Conservation (phyloP, 2,797 vertebrate genomes). For the Sebastes kiyomatsui region DNA sequence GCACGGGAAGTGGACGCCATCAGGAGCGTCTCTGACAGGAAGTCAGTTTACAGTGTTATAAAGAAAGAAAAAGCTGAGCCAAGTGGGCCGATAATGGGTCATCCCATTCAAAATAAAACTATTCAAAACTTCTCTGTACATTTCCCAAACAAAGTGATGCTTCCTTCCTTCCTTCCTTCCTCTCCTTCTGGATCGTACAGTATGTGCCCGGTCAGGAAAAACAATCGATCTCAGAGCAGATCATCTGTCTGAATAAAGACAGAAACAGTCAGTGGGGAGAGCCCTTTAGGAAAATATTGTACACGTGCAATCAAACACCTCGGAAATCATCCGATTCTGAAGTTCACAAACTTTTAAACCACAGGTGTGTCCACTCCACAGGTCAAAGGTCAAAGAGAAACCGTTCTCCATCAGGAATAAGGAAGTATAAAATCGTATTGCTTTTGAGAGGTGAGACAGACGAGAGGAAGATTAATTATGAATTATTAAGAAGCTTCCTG, state of each 20-base stretch:
- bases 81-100: not conserved
- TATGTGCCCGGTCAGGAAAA: constrained; percentile 49
- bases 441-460: constrained; percentile 9
- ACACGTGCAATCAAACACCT: not conserved
- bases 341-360: not conserved
- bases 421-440: constrained; percentile 33
- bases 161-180: not conserved
- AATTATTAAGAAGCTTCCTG: constrained; percentile 1
- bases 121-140: constrained; percentile 1
- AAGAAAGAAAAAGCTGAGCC: constrained; percentile 1
- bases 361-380: not conserved
- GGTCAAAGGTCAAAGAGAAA: not conserved
- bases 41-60: constrained; percentile 25
- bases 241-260: not conserved
- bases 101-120: not conserved
- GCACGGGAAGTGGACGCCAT: constrained; percentile 34
- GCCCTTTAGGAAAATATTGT: constrained; percentile 43
- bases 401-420: not conserved
- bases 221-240: not conserved
- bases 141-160: constrained; percentile 11
- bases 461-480: not conserved
- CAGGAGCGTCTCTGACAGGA: constrained; percentile 35
- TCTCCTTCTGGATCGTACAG: not conserved
- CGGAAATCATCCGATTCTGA: not conserved
- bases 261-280: constrained; percentile 17